Conservation (phyloP, 2,797 vertebrate genomes). For the Eidolon dupreanum region DNA sequence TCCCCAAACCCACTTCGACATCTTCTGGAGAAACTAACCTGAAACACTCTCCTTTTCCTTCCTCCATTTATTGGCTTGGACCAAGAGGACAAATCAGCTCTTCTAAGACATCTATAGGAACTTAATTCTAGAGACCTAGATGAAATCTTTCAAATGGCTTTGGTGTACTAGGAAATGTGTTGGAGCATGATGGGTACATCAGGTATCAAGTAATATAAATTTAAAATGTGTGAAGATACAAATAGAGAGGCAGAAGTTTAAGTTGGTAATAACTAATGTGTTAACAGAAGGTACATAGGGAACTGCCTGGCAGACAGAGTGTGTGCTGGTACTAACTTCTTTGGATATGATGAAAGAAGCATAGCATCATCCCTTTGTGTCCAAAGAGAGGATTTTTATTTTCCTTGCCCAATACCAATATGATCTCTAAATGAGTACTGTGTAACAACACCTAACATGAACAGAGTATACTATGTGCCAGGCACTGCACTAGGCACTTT, state of each 20-base stretch:
- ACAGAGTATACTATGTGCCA: not conserved
- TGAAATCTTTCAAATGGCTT: not conserved
- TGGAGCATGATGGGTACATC: constrained; percentile 52
- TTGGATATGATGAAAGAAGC: constrained; percentile 34
- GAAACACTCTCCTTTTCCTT: not conserved
- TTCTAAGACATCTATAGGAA: not conserved
- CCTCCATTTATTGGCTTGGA: not conserved
- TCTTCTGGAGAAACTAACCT: not conserved
- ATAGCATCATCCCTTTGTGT: not conserved
- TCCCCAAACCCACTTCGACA: not conserved
- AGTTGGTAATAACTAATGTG: constrained; percentile 79
- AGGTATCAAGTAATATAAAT: constrained; percentile 79
- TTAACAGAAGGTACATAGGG: constrained; percentile 83
- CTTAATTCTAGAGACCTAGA: not conserved
- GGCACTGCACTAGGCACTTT: not conserved
- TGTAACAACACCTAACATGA: not conserved
- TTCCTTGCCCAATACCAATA: not conserved
- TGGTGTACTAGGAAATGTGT: not conserved
- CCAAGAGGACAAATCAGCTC: not conserved
- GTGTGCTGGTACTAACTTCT: constrained; percentile 30
- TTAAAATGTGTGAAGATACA: constrained; percentile 83
- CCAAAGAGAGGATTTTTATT: not conserved
- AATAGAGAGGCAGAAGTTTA: constrained; percentile 83
- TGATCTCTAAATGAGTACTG: not conserved
- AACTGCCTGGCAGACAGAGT: constrained; percentile 68